phyloP scores from a whole-genome alignment of 2,113 vertebrate genomes.

The Salvelinus alpinus region DNA sequence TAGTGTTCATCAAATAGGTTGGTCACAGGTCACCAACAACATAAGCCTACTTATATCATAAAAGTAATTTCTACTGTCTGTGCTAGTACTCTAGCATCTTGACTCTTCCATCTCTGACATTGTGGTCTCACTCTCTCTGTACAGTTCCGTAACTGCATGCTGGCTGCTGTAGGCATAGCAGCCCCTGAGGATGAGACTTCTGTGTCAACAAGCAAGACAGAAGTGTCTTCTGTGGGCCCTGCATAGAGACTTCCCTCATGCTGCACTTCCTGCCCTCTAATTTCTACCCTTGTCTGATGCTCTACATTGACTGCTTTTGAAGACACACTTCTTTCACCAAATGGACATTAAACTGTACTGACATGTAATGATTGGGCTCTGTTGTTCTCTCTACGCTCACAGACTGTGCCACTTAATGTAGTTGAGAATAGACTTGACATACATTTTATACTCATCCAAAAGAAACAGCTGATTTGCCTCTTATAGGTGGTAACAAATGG shows the following conservation, averaged over 20 bases:
- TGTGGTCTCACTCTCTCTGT: not conserved
- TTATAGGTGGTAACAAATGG: not conserved
- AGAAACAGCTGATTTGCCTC: not conserved
- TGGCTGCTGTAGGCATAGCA: constrained; percentile 78
- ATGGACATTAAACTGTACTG: constrained; percentile 7
- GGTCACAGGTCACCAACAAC: too few species aligned
- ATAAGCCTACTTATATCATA: too few species aligned
- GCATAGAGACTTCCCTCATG: constrained; percentile 4
- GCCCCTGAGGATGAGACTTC: constrained; percentile 76
- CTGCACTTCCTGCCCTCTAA: constrained; percentile 17
- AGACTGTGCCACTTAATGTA: not conserved
- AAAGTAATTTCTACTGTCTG: too few species aligned
- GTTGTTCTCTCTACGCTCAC: constrained; percentile 7
- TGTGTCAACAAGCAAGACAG: constrained; percentile 81
- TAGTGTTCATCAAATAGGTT: not conserved
- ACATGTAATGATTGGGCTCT: constrained; percentile 21
- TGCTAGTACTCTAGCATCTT: too few species aligned
- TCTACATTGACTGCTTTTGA: constrained; percentile 10
- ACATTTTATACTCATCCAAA: not conserved
- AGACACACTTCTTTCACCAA: constrained; percentile 29
- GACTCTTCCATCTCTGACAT: too few species aligned
- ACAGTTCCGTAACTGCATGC: constrained; percentile 85
- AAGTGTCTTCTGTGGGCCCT: constrained; percentile 78
- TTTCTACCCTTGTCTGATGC: constrained; percentile 28
- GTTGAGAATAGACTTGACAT: not conserved